Percentiles rank a stretch among this genome's conserved stretches.
phyloP scores from a whole-genome alignment of 2,888 invertebrate genomes.

The Noctuana brunneofusca region DNA sequence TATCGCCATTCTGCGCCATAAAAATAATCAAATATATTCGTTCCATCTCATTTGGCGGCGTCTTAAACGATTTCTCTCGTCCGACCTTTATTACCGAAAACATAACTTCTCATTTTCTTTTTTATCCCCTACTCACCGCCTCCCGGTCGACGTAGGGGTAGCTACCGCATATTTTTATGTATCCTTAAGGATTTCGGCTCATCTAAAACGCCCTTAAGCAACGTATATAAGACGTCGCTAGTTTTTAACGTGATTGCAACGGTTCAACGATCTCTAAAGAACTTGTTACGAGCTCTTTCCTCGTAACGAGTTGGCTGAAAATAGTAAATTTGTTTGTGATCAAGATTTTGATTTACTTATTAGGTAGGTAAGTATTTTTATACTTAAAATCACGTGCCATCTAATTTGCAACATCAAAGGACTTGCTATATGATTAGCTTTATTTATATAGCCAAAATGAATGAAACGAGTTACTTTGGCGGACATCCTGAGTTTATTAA shows the following conservation, averaged over 20 bases:
- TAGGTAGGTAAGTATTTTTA: neutral
- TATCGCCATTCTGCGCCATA: slow-evolving; percentile 80
- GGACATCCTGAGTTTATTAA: too few relatives aligned
- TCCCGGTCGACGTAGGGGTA: slow-evolving; percentile 68
- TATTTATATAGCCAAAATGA: too few relatives aligned
- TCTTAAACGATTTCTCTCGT: slow-evolving; percentile 83
- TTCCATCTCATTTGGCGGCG: slow-evolving; percentile 82
- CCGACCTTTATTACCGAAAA: slow-evolving; percentile 82
- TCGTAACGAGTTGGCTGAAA: neutral
- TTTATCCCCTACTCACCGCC: slow-evolving; percentile 79
- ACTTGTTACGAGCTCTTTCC: slow-evolving; percentile 5
- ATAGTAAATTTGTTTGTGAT: neutral
- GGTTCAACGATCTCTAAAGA: slow-evolving; percentile 14
- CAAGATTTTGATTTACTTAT: neutral
- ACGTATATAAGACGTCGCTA: slow-evolving; percentile 47
- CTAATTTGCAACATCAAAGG: too few relatives aligned
- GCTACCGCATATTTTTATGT: slow-evolving; percentile 75
- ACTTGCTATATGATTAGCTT: too few relatives aligned
- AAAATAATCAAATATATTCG: slow-evolving; percentile 83
- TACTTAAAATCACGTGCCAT: neutral
- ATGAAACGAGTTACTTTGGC: too few relatives aligned
- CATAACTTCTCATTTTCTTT: slow-evolving; percentile 83
- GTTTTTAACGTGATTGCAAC: slow-evolving; percentile 31
- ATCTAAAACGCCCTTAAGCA: slow-evolving; percentile 51
- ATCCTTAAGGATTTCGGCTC: slow-evolving; percentile 60